Conservation (phyloP, 1,140 invertebrate species). For the Anastrepha ludens region DNA sequence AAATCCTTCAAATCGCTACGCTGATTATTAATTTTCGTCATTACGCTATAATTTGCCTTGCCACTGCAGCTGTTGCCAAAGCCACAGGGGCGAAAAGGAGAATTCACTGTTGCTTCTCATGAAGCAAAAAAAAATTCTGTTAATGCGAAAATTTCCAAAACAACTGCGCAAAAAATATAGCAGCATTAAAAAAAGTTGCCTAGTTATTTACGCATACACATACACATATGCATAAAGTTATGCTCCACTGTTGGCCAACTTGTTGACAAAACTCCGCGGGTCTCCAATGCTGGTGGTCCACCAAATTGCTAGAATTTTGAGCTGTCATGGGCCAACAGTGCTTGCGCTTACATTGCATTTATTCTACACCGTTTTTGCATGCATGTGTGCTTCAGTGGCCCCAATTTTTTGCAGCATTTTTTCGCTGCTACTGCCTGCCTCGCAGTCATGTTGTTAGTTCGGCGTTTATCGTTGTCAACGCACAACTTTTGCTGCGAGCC, state of each 20-base stretch:
- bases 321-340: not conserved
- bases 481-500: not conserved
- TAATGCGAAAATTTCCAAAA: not conserved
- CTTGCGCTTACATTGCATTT: not conserved
- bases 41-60: too few species aligned
- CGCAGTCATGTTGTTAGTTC: not conserved
- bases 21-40: too few species aligned
- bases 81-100: too few species aligned
- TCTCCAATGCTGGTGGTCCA: not conserved
- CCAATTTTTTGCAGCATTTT: not conserved
- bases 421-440: not conserved
- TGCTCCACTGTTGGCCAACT: not conserved
- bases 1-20: too few species aligned
- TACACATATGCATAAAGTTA: not conserved
- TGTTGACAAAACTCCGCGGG: constrained; percentile 5
- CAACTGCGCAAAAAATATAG: not conserved
- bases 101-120: too few species aligned
- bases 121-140: too few species aligned
- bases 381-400: not conserved
- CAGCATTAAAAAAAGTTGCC: not conserved
- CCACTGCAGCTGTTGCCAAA: too few species aligned
- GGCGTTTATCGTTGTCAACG: constrained; percentile 34
- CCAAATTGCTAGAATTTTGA: not conserved
- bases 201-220: not conserved
- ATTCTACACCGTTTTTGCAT: not conserved